Evolutionary conservation across 2,888 invertebrate genomes (phyloP), one percentile per base, ranked within the genome.

Genomic region (Agapostemon virescens): DNA sequence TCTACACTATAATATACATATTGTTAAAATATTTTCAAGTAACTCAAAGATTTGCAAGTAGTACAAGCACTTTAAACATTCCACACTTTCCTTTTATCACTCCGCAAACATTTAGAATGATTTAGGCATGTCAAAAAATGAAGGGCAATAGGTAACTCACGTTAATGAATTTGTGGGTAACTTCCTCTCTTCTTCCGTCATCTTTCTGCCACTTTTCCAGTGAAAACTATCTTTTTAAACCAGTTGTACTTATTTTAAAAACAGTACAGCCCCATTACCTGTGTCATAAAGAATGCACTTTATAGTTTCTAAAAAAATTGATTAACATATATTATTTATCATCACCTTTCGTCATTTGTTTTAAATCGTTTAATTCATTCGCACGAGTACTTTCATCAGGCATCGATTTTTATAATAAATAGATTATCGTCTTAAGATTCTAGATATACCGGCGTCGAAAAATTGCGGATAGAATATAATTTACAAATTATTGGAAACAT

Each of bases 1-100:
- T 86, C 80, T 5, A 91, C 92, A 66, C 92, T 93, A 63, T 40
- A 81, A 85, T 78, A 64, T 13, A 79, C 63, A 7, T 5, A 49
- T n/a, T n/a, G 2, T 61, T 63, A 38, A 9, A 69, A 26, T 13
- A 55, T 20, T 20, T 17, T 4, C 9, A 15, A 33, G 6, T 33
- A 52, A 52, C n/a, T 45, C n/a, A 4, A 40, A 13, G 2, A 40
- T 40, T 40, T 15, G 15, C 15, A 0, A 15, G 13, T 40, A 40
- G 4, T 45, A 20, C 3, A 45, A 45, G 20, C 5, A 7, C n/a
- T 49, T 49, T 20, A 49, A 49, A n/a, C n/a, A n/a, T 49, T 1
- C 0, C 20, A n/a, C 6, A 45, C 45, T 49, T 49, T 49, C 6
- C 9, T 49, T 13, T 52, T 52, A 52, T 26, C 13, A 4, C 20